Evolutionary conservation across 1,140 invertebrate species (phyloP).

Genomic region (Drosophila micromelanica): DNA sequence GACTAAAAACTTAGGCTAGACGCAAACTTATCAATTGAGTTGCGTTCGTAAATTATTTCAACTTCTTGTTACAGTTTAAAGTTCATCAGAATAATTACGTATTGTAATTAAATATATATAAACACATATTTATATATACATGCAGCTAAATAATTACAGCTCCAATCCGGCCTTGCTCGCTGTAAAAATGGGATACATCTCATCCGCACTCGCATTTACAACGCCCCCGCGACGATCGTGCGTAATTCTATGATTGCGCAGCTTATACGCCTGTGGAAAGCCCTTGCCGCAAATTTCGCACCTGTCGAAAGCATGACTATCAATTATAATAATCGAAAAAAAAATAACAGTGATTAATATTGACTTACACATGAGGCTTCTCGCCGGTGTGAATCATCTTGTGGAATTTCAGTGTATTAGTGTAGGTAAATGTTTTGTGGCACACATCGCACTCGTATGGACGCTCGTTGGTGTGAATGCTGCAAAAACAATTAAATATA

Average conservation of each 20-base stretch:
- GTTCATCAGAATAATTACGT: conserved; percentile 65
- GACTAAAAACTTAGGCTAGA: conserved; percentile 54
- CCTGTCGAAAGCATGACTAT: conserved; percentile 27
- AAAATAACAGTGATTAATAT: background rate
- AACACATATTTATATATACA: conserved; percentile 35
- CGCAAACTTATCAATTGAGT: conserved; percentile 28
- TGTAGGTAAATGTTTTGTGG: conserved; percentile 87
- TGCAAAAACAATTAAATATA: conserved; percentile 2
- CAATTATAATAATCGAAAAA: background rate
- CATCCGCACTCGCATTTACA: conserved; percentile 33
- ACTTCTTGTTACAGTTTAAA: conserved; percentile 54
- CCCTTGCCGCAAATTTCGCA: conserved; percentile 82
- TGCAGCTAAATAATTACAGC: conserved; percentile 40
- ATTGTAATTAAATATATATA: conserved; percentile 40
- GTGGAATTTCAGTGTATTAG: conserved; percentile 80
- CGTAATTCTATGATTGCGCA: conserved; percentile 73
- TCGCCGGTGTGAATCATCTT: conserved; percentile 83
- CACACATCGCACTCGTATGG: conserved; percentile 87
- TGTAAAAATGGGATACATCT: conserved; percentile 48
- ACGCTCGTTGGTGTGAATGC: conserved; percentile 87
- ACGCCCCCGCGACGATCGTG: conserved; percentile 53
- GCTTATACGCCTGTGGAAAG: conserved; percentile 74
- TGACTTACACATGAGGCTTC: conserved; percentile 80
- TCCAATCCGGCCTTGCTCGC: conserved; percentile 57
- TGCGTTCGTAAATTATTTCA: conserved; percentile 51